Evolutionary conservation across 2,113 vertebrate genomes (phyloP).

Genomic region (Crotalus viridis): DNA sequence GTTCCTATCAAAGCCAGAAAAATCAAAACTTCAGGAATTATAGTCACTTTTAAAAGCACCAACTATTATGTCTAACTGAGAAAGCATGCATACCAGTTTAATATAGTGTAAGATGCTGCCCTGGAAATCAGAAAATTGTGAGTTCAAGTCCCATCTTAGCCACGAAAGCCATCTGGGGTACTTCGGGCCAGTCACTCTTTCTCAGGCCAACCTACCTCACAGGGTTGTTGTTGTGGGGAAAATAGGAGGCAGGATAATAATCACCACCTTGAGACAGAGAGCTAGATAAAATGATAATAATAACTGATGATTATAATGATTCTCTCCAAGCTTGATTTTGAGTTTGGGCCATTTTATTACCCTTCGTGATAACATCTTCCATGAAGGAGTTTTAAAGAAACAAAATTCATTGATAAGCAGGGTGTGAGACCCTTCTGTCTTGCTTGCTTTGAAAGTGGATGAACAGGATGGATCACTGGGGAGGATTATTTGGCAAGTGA

Average conservation of each 20-base stretch:
- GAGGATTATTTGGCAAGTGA: too few relatives aligned
- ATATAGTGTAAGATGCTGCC: not conserved
- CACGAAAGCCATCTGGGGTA: not conserved
- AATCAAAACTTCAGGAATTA: not conserved
- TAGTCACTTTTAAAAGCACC: not conserved
- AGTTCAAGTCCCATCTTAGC: not conserved
- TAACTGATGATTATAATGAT: not conserved
- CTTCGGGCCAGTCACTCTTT: not conserved
- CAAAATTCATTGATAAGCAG: not conserved
- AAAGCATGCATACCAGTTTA: not conserved
- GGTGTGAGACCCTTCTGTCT: not conserved
- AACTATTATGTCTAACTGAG: not conserved
- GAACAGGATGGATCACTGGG: not conserved
- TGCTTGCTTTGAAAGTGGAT: not conserved
- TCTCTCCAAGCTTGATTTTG: not conserved
- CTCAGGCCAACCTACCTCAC: not conserved
- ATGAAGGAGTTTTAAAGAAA: not conserved
- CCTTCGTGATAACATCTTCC: not conserved
- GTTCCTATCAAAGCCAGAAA: not conserved
- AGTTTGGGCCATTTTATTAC: not conserved
- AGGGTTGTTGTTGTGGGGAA: not conserved
- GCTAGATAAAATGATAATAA: not conserved
- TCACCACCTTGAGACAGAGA: not conserved
- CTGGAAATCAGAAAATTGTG: not conserved
- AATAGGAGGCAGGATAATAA: not conserved